Percentiles rank a stretch among this genome's conserved stretches.
Evolutionary conservation across 1,140 invertebrate genomes (phyloP).

Genomic region (Zaprionus gabonicus): DNA sequence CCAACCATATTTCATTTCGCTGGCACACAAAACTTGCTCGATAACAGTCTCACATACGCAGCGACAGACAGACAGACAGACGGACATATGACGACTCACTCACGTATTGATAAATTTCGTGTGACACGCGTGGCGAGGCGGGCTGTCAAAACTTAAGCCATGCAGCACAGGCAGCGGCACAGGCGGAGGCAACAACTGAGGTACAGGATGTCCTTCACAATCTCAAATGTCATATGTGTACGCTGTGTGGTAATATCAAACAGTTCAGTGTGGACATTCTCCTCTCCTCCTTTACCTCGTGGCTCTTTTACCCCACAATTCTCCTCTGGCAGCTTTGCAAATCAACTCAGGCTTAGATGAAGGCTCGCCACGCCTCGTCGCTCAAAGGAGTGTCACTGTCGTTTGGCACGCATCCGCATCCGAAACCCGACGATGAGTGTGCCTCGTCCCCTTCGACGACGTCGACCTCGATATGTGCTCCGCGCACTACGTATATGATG

Average conservation of each 20-base stretch:
- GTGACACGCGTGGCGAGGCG: constrained; percentile 45
- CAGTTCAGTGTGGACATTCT: constrained; percentile 38
- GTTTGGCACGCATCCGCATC: constrained; percentile 48
- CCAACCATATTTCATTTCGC: constrained; percentile 66
- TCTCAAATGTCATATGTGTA: constrained; percentile 69
- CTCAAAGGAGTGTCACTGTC: constrained; percentile 73
- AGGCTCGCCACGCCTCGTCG: constrained; percentile 48
- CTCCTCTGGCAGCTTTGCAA: constrained; percentile 61
- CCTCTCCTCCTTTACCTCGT: too few species aligned
- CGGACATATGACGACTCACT: constrained; percentile 11
- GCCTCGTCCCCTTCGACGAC: neutral
- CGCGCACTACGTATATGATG: constrained; percentile 39
- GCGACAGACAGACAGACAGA: neutral
- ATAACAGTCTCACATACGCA: constrained; percentile 3
- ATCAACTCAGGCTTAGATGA: constrained; percentile 68
- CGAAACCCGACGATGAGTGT: constrained; percentile 2
- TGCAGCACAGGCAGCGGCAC: neutral
- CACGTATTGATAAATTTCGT: constrained; percentile 67
- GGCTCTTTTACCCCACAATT: neutral
- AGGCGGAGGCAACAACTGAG: neutral
- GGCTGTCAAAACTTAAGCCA: constrained; percentile 54
- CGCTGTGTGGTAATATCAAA: constrained; percentile 53
- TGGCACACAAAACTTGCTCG: constrained; percentile 27
- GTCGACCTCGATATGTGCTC: constrained; percentile 46
- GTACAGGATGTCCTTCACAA: constrained; percentile 59